Evolutionary conservation across 2,113 vertebrate genomes (phyloP).

Genomic region (Scytalopus superciliaris): DNA sequence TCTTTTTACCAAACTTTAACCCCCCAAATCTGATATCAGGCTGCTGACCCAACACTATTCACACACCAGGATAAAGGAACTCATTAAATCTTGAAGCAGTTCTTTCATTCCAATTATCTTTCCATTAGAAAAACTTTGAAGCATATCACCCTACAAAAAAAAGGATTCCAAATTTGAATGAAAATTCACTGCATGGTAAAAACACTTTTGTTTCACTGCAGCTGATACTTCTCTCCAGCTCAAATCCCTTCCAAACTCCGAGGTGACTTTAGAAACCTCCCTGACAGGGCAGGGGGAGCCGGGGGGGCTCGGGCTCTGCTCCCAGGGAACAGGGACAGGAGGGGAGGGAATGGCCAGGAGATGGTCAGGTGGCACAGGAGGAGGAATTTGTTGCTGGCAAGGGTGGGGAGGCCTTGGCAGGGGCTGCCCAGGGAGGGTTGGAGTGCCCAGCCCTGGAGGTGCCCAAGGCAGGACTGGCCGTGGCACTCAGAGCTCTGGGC

Average conservation of each 20-base stretch:
- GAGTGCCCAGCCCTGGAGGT: neutral
- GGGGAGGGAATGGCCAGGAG: neutral
- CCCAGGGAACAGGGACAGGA: neutral
- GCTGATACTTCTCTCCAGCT: neutral
- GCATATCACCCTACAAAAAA: neutral
- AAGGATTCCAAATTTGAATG: neutral
- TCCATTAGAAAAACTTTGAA: neutral
- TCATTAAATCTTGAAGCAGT: neutral
- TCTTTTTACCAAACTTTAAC: neutral
- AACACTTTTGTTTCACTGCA: neutral
- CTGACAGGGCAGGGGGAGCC: neutral
- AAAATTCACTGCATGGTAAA: neutral
- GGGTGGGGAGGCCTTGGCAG: neutral
- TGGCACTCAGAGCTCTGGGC: neutral
- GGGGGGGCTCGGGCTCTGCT: neutral
- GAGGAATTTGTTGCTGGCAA: neutral
- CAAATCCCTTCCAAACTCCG: neutral
- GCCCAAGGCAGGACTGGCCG: neutral
- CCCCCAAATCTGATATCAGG: neutral
- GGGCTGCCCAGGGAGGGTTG: neutral
- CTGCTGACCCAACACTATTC: neutral
- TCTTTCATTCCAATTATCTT: neutral
- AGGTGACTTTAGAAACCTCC: neutral
- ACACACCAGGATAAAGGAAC: neutral
- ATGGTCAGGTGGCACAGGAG: neutral